Percentiles rank a stretch among this genome's conserved stretches.
phyloP scores from a whole-genome alignment of 2,888 invertebrate species.

The Drosophila lacicola region DNA sequence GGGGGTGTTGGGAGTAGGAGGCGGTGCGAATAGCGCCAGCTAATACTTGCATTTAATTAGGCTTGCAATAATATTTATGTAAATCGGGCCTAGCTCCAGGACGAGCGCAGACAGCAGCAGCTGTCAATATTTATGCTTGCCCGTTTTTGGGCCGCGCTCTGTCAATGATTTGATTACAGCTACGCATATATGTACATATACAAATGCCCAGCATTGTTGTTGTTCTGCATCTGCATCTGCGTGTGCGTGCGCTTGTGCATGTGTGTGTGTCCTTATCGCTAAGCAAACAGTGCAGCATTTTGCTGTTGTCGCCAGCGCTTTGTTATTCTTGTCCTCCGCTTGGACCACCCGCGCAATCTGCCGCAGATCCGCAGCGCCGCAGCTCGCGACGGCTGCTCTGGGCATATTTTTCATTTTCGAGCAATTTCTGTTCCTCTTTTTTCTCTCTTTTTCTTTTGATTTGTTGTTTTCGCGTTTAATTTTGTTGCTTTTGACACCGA shows the following conservation, averaged over 20 bases:
- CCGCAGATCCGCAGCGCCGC: slow-evolving; percentile 9
- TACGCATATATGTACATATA: not conserved
- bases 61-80: slow-evolving; percentile 82
- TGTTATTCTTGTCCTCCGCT: slow-evolving; percentile 66
- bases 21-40: slow-evolving; percentile 35
- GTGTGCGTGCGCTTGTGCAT: slow-evolving; percentile 21
- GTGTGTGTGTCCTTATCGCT: slow-evolving; percentile 68
- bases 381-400: slow-evolving; percentile 34
- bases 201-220: slow-evolving; percentile 42
- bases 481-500: slow-evolving; percentile 81
- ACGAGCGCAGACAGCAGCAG: slow-evolving; percentile 50
- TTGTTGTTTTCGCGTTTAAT: slow-evolving; percentile 70
- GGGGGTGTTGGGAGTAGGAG: not conserved
- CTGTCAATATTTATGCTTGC: slow-evolving; percentile 68
- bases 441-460: not conserved
- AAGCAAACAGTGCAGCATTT: slow-evolving; percentile 74
- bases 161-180: slow-evolving; percentile 43
- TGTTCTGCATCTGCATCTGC: slow-evolving; percentile 43
- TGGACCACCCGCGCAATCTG: slow-evolving; percentile 75
- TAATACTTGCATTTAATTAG: slow-evolving; percentile 82
- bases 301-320: slow-evolving; percentile 66
- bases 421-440: slow-evolving; percentile 22
- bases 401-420: slow-evolving; percentile 39
- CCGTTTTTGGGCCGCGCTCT: slow-evolving; percentile 38
- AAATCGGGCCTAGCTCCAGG: slow-evolving; percentile 72